These are phyloP conservation scores for Tylochromis polylepis DNA, from an alignment of 2,113 vertebrate genomes.

Conservation along the genomic window DNA sequence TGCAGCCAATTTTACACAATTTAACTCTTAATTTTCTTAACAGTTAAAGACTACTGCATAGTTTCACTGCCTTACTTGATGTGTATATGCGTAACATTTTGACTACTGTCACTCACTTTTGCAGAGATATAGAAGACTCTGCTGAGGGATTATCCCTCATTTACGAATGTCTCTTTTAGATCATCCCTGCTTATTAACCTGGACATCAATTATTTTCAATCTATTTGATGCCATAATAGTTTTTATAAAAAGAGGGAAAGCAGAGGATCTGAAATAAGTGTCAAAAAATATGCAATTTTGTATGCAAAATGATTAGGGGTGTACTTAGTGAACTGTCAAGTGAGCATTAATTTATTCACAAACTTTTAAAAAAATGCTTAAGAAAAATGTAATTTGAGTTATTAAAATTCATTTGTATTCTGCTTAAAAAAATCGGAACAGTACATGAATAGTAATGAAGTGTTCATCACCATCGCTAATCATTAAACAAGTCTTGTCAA, in stretches of 20 bases:
- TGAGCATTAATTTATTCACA: constrained; percentile 3
- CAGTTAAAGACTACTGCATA: background rate
- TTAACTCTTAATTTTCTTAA: background rate
- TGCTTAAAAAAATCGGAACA: background rate
- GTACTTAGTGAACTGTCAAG: background rate
- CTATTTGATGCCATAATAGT: background rate
- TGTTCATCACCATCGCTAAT: constrained; percentile 32
- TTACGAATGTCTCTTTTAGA: background rate
- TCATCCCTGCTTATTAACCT: constrained; percentile 12
- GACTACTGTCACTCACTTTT: constrained; percentile 27
- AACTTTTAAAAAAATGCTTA: background rate
- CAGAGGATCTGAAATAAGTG: background rate
- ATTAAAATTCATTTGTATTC: constrained; percentile 26
- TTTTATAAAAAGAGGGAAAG: background rate
- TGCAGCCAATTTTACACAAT: constrained; percentile 3
- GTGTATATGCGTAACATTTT: background rate
- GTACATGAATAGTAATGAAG: constrained; percentile 7
- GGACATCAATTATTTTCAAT: background rate
- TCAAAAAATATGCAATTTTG: background rate
- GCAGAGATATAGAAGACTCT: background rate
- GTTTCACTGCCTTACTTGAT: background rate
- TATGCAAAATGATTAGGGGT: background rate
- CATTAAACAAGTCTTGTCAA: constrained; percentile 44
- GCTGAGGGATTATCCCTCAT: background rate
- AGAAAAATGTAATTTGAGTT: background rate